These are phyloP conservation scores for Mystacides longicornis DNA, from an alignment of 2,888 invertebrate species.

Conservation along the genomic window DNA sequence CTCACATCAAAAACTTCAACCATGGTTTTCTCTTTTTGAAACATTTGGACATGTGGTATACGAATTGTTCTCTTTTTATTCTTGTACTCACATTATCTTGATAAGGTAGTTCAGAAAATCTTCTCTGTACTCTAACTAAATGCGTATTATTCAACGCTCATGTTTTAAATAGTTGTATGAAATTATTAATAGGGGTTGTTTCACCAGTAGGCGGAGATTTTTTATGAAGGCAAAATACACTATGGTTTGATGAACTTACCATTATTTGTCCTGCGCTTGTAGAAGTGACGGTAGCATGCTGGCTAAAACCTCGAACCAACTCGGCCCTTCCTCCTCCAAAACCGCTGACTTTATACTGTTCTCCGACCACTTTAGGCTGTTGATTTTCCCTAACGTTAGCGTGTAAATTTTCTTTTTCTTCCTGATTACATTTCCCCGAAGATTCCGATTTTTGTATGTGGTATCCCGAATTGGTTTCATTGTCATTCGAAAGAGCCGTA, in stretches of 20 bases:
- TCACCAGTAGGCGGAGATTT: no score
- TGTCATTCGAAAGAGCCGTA: slow-evolving; percentile 52
- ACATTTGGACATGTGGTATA: no score
- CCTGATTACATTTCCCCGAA: slow-evolving; percentile 45
- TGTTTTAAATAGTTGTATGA: no score
- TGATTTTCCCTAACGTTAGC: slow-evolving; percentile 32
- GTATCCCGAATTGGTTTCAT: slow-evolving; percentile 30
- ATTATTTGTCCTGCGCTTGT: slow-evolving; percentile 19
- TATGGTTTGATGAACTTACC: slow-evolving; percentile 17
- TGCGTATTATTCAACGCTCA: no score
- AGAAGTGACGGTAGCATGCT: slow-evolving; percentile 20
- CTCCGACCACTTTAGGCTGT: slow-evolving; percentile 28
- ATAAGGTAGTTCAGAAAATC: no score
- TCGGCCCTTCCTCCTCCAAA: slow-evolving; percentile 21
- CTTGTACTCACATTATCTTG: no score
- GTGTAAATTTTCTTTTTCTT: slow-evolving; percentile 30
- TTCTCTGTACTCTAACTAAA: no score
- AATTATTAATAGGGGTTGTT: no score
- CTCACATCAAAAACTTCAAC: no score
- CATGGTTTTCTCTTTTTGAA: no score
- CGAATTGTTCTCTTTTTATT: no score
- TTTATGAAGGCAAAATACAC: no score
- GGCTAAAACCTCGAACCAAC: slow-evolving; percentile 21
- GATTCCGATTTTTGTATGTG: slow-evolving; percentile 49
- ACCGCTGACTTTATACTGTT: slow-evolving; percentile 19